Evolutionary conservation across 2,888 invertebrate species (phyloP).

Genomic region (Anthrax anthrax): DNA sequence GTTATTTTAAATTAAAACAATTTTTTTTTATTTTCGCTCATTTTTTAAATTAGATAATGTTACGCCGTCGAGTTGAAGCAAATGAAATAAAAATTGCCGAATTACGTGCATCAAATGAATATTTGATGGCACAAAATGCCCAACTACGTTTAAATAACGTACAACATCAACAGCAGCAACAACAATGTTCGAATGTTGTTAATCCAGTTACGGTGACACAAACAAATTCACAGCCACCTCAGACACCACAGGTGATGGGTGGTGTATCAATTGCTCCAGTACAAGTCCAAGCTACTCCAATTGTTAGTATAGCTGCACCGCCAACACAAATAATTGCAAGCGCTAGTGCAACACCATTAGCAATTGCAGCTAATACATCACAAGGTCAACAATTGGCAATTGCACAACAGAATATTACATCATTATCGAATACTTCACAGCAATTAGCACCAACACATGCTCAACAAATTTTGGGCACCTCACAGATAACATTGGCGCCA

Average conservation of each 20-base stretch:
- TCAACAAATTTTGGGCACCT: slow-evolving; percentile 18
- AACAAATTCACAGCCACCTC: slow-evolving; percentile 37
- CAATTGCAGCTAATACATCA: slow-evolving; percentile 17
- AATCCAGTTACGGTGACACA: slow-evolving; percentile 46
- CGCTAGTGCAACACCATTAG: slow-evolving; percentile 14
- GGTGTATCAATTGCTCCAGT: slow-evolving; percentile 38
- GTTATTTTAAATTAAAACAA: background rate
- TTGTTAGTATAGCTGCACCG: slow-evolving; percentile 44
- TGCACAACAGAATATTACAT: slow-evolving; percentile 17
- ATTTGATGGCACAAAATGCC: slow-evolving; percentile 63
- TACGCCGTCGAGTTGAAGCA: slow-evolving; percentile 17
- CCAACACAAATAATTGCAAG: slow-evolving; percentile 17
- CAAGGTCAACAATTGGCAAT: slow-evolving; percentile 17
- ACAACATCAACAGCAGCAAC: slow-evolving; percentile 17
- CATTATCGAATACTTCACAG: slow-evolving; percentile 15
- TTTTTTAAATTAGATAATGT: slow-evolving; percentile 12
- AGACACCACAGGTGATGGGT: slow-evolving; percentile 39
- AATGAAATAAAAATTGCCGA: slow-evolving; percentile 38
- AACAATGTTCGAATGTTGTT: slow-evolving; percentile 40
- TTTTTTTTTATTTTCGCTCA: background rate
- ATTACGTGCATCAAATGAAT: slow-evolving; percentile 62
- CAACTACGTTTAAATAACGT: slow-evolving; percentile 48
- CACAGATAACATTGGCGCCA: slow-evolving; percentile 19
- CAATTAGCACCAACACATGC: slow-evolving; percentile 14
- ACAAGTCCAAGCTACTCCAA: slow-evolving; percentile 38